These are phyloP conservation scores for Anser cygnoides DNA, from an alignment of 2,113 vertebrate genomes.

Conservation along the genomic window DNA sequence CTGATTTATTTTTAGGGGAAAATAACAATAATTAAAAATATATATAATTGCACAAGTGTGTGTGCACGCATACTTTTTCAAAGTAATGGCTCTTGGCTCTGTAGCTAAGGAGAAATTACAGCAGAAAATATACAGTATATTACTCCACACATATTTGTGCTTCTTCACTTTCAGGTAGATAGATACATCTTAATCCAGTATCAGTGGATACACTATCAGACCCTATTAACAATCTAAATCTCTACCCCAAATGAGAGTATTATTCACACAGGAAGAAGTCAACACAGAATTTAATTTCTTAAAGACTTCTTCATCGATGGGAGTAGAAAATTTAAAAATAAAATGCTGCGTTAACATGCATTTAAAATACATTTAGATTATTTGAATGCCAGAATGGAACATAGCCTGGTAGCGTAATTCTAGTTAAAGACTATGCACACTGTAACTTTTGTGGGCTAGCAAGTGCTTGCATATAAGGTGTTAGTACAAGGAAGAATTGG, in stretches of 20 bases:
- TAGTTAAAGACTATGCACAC: background rate
- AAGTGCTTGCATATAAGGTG: background rate
- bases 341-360: background rate
- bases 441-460: background rate
- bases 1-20: background rate
- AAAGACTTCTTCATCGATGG: background rate
- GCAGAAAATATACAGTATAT: background rate
- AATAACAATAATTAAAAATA: background rate
- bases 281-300: background rate
- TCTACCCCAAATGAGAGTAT: background rate
- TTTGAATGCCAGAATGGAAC: background rate
- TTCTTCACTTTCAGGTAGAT: background rate
- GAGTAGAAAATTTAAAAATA: background rate
- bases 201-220: accelerated
- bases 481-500: background rate
- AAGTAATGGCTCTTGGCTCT: background rate
- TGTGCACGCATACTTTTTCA: background rate
- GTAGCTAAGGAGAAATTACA: background rate
- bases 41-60: background rate
- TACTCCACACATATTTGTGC: background rate
- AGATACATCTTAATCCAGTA: background rate
- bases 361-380: background rate
- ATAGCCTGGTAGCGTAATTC: background rate
- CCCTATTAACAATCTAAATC: background rate
- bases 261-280: background rate